Base-by-base conservation (phyloP, 2,888 invertebrate species). In the Tolmerus cingulatus region DNA sequence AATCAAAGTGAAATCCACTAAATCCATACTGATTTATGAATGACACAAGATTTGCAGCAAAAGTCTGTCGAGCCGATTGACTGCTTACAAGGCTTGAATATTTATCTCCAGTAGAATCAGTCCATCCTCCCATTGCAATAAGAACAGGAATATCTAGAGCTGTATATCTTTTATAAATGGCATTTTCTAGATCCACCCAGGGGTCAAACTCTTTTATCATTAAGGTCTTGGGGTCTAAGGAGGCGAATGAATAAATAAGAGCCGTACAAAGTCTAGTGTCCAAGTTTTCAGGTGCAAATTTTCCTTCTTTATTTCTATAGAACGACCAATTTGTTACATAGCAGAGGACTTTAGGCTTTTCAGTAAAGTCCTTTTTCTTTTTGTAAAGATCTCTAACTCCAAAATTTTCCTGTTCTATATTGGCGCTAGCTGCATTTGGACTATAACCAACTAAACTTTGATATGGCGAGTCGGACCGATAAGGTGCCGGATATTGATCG, bases 61-160 rank as follows among this genome's bases (percentile, higher is more conserved):
- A 97, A 81, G 95, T 95, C 43, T 95, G 93, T 16, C 97, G 94
- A 5, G 95, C 94, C 0, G 94, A 93, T 5, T 94, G 94, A 88
- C 95, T 95, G 74, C 95, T 94, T 0, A 97, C 96, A 37, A 98
- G 92, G 16, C 95, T 94, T 0, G 97, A 97, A 91, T 97, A 97
- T 91, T 97, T 97, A 90, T 97, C 96, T 0, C 97, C 97, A 0
- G 96, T 94, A 0, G 97, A 98, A 92, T 98, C 98, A 0, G 97
- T 97, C 98, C 98, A 98, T 0, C 98, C 98, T n/a, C 98, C 98
- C 86, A 98, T 92, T 1, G 97, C 97, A 43, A 98, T 92, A 7
- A 97, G 92, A 0, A 97, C 95, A 0, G 93, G 93, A 89, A 95
- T 94, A 87, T 94, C 93, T 19, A 97, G 92, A 0, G 95, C 94